Percentiles rank a stretch among this genome's conserved stretches.
Evolutionary conservation across 92 coral and sea anemone species (phyloP).

Genomic region (Porites evermanni): DNA sequence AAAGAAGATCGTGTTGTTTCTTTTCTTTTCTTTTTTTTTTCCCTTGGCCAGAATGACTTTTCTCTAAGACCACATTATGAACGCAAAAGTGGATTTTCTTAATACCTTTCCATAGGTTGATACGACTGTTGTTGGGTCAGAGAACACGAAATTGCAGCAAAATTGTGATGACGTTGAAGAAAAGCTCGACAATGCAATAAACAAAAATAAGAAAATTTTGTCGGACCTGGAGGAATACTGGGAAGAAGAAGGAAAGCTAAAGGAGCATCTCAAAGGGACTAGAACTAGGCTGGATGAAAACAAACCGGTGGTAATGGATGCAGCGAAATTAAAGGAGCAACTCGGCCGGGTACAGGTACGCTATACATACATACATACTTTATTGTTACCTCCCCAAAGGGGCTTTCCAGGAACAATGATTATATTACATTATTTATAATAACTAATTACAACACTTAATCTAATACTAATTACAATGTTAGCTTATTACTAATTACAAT

Average conservation of each 20-base stretch:
- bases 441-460: no score
- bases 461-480: no score
- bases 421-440: no score
- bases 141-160: slow-evolving; percentile 77
- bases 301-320: slow-evolving; percentile 84
- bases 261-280: slow-evolving; percentile 71
- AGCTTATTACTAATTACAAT: no score
- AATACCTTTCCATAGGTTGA: slow-evolving; percentile 58
- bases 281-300: slow-evolving; percentile 79
- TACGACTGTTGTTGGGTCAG: slow-evolving; percentile 76
- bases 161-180: slow-evolving; percentile 63
- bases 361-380: no score
- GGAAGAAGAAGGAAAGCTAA: slow-evolving; percentile 75
- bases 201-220: slow-evolving; percentile 73
- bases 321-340: slow-evolving; percentile 79
- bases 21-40: no score
- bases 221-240: slow-evolving; percentile 84
- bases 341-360: slow-evolving; percentile 87
- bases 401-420: no score
- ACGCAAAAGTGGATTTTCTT: not conserved
- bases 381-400: no score
- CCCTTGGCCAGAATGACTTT: no score
- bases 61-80: no score
- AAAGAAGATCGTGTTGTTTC: no score
- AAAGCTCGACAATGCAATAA: slow-evolving; percentile 66